phyloP scores from a whole-genome alignment of 2,797 vertebrate genomes.

The Gastrophryne carolinensis region DNA sequence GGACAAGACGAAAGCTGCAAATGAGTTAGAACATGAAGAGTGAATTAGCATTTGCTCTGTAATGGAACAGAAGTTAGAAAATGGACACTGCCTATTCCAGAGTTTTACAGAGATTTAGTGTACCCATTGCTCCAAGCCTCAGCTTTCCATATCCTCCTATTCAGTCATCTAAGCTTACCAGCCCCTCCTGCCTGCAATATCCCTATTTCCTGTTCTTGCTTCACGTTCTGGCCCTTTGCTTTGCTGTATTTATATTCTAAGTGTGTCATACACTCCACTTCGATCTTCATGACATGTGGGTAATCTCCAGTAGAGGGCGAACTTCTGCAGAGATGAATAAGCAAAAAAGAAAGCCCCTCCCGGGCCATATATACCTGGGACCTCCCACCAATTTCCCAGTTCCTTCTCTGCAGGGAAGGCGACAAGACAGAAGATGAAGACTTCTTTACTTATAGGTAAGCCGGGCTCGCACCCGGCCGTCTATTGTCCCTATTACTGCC shows the following conservation, averaged over 20 bases:
- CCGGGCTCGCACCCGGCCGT: no score
- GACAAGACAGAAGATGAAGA: no score
- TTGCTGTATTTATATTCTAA: not conserved
- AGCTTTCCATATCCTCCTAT: not conserved
- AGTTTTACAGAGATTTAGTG: conserved; percentile 1
- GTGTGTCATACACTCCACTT: no score
- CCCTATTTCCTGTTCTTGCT: not conserved
- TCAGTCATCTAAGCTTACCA: not conserved
- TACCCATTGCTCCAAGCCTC: not conserved
- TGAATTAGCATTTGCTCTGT: not conserved
- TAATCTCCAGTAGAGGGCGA: no score
- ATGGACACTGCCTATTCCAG: not conserved
- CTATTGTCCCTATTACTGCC: no score
- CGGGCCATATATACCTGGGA: no score
- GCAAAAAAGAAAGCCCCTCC: no score
- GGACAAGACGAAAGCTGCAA: not conserved
- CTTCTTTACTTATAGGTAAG: no score
- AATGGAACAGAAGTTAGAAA: not conserved
- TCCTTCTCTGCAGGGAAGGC: no score
- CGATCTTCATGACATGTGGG: no score
- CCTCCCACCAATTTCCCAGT: no score
- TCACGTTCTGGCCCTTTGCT: not conserved
- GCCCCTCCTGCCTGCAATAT: not conserved
- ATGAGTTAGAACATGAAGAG: conserved; percentile 3
- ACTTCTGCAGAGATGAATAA: no score